Base-by-base conservation (phyloP, 64 coral and sea anemone genomes). In the Anthopleura sola region DNA sequence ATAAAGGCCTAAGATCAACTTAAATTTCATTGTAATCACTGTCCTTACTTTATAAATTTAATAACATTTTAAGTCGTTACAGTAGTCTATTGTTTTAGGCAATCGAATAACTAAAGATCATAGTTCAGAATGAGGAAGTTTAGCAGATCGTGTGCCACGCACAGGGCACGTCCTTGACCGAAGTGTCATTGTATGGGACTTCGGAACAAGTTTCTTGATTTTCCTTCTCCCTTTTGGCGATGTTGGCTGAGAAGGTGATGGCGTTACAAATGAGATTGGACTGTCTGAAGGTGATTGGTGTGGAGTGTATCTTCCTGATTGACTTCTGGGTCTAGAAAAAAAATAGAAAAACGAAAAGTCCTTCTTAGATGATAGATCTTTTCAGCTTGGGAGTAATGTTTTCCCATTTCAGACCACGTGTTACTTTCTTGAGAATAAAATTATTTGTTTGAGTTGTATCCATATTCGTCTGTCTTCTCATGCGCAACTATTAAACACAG, bases 211-310 rank as follows among this genome's bases (percentile, higher is more conserved):
- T 16, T 88, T 86, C 19, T 84, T 91, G 1, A 32, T 62, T 44
- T 90, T 83, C 33, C 78, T 75, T 78, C 55, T 36, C 40, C 82
- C 48, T 31, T 91, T 88, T 51, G 89, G 95, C 5, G 92, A 94
- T 7, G 78, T 76, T 29, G 62, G 66, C 20, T 75, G 64, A 23
- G 49, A 56, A 6, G 58, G 36, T 21, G 84, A 84, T 49, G 95
- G 95, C 0, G 95, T 87, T 44, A 98, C 69, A 87, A 94, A 98
- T 19, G 95, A 98, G 40, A 98, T 98, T 3, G 95, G 95, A 33
- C 95, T 98, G 50, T 98, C 90, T 12, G 95, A 91, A 13, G 95
- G 92, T 36, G 95, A 98, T 87, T 98, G 95, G 90, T 91, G 89
- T 18, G 95, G 95, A 62, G 89, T 98, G 49, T 51, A 69, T 50